Percentiles rank a stretch among this genome's conserved stretches.
Conservation (phyloP, 2,113 vertebrate species). For the Hoplias malabaricus region DNA sequence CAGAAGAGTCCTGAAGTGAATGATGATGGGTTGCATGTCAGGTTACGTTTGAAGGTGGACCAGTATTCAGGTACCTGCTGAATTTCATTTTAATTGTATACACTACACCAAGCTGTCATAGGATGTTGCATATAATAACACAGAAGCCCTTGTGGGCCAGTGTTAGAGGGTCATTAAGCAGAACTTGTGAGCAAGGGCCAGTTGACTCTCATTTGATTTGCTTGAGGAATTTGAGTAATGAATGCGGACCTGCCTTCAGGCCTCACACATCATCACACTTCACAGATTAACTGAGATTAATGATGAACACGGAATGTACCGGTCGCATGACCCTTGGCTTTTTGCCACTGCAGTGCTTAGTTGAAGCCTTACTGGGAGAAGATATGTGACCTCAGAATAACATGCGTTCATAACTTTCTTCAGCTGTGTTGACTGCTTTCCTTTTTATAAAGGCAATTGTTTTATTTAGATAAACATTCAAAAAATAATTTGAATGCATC, state of each 20-base stretch:
- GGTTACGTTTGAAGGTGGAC: slow-evolving; percentile 67
- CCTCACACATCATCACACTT: slow-evolving; percentile 23
- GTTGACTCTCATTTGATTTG: slow-evolving; percentile 36
- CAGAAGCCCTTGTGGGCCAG: neutral
- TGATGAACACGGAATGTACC: slow-evolving; percentile 15
- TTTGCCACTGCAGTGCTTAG: neutral
- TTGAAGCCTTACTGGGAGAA: neutral
- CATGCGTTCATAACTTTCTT: neutral
- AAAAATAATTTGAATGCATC: no score
- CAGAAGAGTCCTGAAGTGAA: slow-evolving; percentile 67
- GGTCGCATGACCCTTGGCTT: slow-evolving; percentile 17
- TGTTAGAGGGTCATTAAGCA: slow-evolving; percentile 36
- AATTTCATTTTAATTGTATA: slow-evolving; percentile 29
- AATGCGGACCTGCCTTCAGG: slow-evolving; percentile 6
- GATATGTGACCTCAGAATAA: slow-evolving; percentile 2
- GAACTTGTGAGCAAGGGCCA: neutral
- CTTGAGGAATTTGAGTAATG: slow-evolving; percentile 43
- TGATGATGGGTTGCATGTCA: slow-evolving; percentile 80
- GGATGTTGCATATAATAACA: neutral
- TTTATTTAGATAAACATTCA: neutral
- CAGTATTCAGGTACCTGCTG: slow-evolving; percentile 62
- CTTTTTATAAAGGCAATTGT: neutral
- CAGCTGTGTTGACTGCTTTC: neutral
- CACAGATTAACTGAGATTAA: slow-evolving; percentile 47
- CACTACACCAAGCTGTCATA: neutral